Base-by-base conservation (phyloP, 2,797 vertebrate genomes). In the Oceanodroma leucorhoa region DNA sequence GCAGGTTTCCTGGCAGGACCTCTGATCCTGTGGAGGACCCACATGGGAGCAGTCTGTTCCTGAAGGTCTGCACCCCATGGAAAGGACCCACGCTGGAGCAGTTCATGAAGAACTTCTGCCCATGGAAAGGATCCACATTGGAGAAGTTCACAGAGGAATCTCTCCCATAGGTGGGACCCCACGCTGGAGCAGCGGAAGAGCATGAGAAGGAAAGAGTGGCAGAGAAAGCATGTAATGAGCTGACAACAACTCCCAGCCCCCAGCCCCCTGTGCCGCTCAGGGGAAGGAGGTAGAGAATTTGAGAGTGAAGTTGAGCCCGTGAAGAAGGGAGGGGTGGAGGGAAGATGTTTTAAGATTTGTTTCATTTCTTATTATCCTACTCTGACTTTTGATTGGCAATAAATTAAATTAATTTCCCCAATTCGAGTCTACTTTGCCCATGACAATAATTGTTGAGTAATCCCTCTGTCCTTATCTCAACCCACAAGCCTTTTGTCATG, bases 241-340 rank as follows among this genome's bases (percentile, higher is more conserved):
- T 45, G 29, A 70, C 20, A 14, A 48, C 36, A 70, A 21, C 3
- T 2, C 5, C 3, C 9, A 40, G 45, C 64, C 13, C 16, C 5
- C 2, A 9, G 24, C 36, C 3, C 11, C 4, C 32, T 71, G 27
- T 1, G 2, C 7, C 5, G 4, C 22, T 36, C 11, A 7, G 2
- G 2, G 3, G 8, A 5, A 84, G 11, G 11, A 78, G 2, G 1
- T 23, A 23, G 10, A 54, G 34, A 87, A 58, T 66, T n/a, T 45
- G 8, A 6, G 8, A 90, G 3, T 40, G 20, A 82, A 64, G n/a
- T 1, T 43, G 41, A 72, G 14, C 8, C 40, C 1, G 1, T 18
- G 27, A 76, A 46, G 45, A 90, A 60, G 20, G 3, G 4, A 55
- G 3, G 7, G 2, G 5, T 14, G 2, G 1, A 15, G 0, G 4